Conservation (phyloP, 2,113 vertebrate genomes). For the Orthonyx spaldingii region DNA sequence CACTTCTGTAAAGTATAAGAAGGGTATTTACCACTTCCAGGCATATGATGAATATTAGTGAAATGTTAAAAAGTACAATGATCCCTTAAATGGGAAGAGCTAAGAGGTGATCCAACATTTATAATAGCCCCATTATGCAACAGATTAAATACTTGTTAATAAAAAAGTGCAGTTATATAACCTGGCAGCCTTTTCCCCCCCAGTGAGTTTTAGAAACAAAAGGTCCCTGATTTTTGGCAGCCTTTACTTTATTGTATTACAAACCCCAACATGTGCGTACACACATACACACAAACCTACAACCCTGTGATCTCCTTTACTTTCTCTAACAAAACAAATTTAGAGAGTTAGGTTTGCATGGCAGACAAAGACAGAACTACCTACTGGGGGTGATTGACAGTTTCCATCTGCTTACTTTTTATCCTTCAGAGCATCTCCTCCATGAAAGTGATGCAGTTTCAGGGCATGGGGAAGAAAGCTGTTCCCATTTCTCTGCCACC, state of each 20-base stretch:
- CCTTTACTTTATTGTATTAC: neutral
- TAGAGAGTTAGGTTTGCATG: neutral
- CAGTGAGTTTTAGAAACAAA: neutral
- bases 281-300: neutral
- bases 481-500: slow-evolving; percentile 69
- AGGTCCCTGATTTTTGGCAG: neutral
- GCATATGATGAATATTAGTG: neutral
- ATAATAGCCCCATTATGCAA: neutral
- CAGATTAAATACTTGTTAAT: neutral
- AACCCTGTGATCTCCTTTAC: neutral
- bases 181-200: neutral
- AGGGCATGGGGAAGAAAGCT: slow-evolving; percentile 75
- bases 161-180: neutral
- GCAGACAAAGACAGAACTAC: neutral
- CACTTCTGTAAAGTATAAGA: neutral
- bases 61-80: neutral
- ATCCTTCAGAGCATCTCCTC: slow-evolving; percentile 79
- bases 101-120: neutral
- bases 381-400: neutral
- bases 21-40: neutral
- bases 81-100: neutral
- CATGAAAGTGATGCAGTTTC: slow-evolving; percentile 90
- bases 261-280: accelerated
- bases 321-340: neutral
- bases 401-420: neutral